Evolutionary conservation across 1,140 invertebrate genomes (phyloP), one percentile per base, ranked within the genome.

Genomic region (Lethocerus indicus): DNA sequence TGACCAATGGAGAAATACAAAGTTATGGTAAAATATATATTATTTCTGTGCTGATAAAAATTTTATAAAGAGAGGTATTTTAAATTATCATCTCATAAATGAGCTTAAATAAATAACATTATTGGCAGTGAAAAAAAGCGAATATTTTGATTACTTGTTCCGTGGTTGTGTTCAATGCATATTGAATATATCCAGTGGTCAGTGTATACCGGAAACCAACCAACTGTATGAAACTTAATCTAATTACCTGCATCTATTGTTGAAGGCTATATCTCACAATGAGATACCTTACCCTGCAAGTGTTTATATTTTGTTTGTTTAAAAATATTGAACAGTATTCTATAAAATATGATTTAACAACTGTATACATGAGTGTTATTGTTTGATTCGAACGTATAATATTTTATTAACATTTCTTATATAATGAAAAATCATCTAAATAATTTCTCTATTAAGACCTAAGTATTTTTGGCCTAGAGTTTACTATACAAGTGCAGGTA

Each of bases 201-300:
- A 23, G 29, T 44, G 42, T 44, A 24, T 28, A 44, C 29, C 16
- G 3, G 25, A 44, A 44, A 44, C 29, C 42, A 44, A 44, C 42
- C 42, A 20, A 44, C 42, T 28, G 26, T 44, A 26, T 28, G 26
- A 27, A 44, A 44, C 42, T 44, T 44, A 44, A 44, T 44, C 42
- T 44, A 44, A 28, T 9, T 44, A 44, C 54, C 51, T 54, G 51
- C 54, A 54, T 55, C 54, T 55, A 54, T 54, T 55, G 51, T 55
- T 35, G 41, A 57, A 57, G 56, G 56, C 56, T 48, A 52, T 54
- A 54, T 49, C 56, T 40, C 44, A 27, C 35, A 48, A 39, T 47
- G 53, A 54, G 54, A 55, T 52, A 53, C 52, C 40, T 50, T 54
- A 57, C 56, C 56, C 56, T 57, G 56, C 56, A 57, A 55, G 37